Percentiles rank a stretch among this genome's conserved stretches.
Evolutionary conservation across 1,140 invertebrate genomes (phyloP).

Genomic region (Dreissena rostriformis): DNA sequence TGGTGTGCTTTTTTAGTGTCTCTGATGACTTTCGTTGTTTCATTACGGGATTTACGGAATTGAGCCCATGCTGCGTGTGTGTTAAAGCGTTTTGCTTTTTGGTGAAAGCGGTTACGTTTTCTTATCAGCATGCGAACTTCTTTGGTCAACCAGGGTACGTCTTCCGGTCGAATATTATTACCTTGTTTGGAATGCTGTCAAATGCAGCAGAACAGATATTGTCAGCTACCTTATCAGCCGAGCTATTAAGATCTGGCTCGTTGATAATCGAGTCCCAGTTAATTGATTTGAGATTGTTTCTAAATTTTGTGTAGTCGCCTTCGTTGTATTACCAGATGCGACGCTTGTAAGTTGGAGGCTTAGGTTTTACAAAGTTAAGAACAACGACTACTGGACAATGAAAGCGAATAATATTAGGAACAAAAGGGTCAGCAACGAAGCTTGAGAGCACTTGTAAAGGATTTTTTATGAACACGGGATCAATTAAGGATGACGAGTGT

Average conservation of each 20-base stretch:
- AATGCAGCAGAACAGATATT: constrained; percentile 18
- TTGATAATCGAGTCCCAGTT: constrained; percentile 14
- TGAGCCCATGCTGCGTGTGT: constrained; percentile 4
- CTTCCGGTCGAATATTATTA: constrained; percentile 39
- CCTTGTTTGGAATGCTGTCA: constrained; percentile 48
- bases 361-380: constrained; percentile 8
- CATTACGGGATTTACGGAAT: constrained; percentile 30
- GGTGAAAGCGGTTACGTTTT: constrained; percentile 3
- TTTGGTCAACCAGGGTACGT: constrained; percentile 33
- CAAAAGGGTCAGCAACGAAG: constrained; percentile 24
- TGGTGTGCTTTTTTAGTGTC: not conserved
- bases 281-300: not conserved
- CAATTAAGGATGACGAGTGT: constrained; percentile 2
- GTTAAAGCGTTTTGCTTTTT: constrained; percentile 8
- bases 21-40: not conserved
- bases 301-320: not conserved
- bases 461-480: constrained; percentile 26
- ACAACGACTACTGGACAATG: constrained; percentile 30
- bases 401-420: constrained; percentile 13
- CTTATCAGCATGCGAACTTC: constrained; percentile 8
- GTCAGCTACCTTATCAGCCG: not conserved
- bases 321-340: constrained; percentile 14
- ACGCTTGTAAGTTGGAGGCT: not conserved
- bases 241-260: constrained; percentile 4
- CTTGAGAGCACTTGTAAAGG: not conserved